A percentile compares a stretch with the other conserved stretches of the same genome.
phyloP scores from a whole-genome alignment of 2,113 vertebrate genomes.

The Steatornis caripensis region DNA sequence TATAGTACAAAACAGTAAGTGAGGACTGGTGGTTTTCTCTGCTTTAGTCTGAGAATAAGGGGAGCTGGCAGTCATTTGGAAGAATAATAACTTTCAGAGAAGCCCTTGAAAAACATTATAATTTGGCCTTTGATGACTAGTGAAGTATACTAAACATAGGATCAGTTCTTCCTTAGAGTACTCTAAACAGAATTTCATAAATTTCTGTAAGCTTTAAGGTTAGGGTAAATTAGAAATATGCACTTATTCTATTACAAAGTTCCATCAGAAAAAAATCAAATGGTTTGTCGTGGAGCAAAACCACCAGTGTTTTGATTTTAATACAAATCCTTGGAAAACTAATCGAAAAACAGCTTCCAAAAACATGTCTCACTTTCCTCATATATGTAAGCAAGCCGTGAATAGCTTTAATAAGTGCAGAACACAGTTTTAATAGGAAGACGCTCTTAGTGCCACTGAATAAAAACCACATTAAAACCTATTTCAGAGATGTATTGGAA shows the following conservation, averaged over 20 bases:
- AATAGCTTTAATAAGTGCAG: neutral
- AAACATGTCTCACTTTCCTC: neutral
- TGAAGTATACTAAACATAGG: neutral
- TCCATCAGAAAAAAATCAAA: neutral
- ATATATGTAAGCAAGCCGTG: accelerated
- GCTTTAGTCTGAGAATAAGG: neutral
- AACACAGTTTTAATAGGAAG: neutral
- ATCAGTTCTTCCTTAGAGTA: neutral
- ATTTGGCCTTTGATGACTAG: neutral
- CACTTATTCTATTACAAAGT: neutral
- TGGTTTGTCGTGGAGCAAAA: neutral
- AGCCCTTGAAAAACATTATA: neutral
- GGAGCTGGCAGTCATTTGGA: neutral
- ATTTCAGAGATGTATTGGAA: neutral
- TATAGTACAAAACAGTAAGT: neutral
- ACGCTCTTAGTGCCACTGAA: neutral
- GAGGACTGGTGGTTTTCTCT: neutral
- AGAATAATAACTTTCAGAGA: neutral
- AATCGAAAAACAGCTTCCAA: neutral
- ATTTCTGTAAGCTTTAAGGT: neutral
- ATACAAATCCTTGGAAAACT: neutral
- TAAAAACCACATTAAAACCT: neutral
- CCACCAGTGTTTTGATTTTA: neutral
- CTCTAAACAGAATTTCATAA: neutral
- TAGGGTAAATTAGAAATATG: neutral